phyloP scores from a whole-genome alignment of 2,797 vertebrate species.

The Amphiprion clarkii region DNA sequence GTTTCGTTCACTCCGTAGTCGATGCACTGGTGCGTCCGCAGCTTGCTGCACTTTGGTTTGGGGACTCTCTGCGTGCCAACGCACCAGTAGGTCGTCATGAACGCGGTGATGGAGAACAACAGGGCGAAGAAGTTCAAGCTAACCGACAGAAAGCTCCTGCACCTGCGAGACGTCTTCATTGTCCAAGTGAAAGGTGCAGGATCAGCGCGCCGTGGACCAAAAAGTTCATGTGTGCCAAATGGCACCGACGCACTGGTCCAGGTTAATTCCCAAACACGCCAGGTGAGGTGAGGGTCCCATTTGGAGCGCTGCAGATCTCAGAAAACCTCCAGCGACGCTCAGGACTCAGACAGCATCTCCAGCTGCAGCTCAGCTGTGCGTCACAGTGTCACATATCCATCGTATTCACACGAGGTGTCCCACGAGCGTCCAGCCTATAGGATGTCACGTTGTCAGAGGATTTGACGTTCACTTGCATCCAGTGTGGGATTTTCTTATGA shows the following conservation, averaged over 20 bases:
- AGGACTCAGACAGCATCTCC: not conserved
- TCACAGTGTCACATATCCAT: slow-evolving; percentile 23
- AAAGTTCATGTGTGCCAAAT: slow-evolving; percentile 53
- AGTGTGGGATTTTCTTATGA: slow-evolving; percentile 56
- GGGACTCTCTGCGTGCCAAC: slow-evolving; percentile 95
- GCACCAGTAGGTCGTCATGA: slow-evolving; percentile 95
- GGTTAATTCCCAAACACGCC: slow-evolving; percentile 18
- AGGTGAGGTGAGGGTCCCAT: slow-evolving; percentile 15
- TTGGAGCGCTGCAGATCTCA: not conserved
- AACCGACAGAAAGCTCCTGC: slow-evolving; percentile 92
- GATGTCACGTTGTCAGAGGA: slow-evolving; percentile 76
- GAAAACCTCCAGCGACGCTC: not conserved
- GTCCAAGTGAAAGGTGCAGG: slow-evolving; percentile 59
- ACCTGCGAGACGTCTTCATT: slow-evolving; percentile 90
- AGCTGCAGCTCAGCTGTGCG: slow-evolving; percentile 10
- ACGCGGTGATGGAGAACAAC: slow-evolving; percentile 93
- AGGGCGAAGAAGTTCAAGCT: slow-evolving; percentile 93
- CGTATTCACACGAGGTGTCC: slow-evolving; percentile 21
- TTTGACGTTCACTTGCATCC: slow-evolving; percentile 58
- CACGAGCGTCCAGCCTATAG: slow-evolving; percentile 36
- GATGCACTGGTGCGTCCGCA: slow-evolving; percentile 90
- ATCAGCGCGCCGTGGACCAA: slow-evolving; percentile 1
- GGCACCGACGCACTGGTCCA: slow-evolving; percentile 10
- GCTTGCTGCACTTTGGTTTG: slow-evolving; percentile 93
- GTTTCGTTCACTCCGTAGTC: slow-evolving; percentile 92